Percentiles rank a stretch among this genome's conserved stretches.
These are phyloP conservation scores for Momotus momota DNA, from an alignment of 2,797 vertebrate species.

Conservation along the genomic window DNA sequence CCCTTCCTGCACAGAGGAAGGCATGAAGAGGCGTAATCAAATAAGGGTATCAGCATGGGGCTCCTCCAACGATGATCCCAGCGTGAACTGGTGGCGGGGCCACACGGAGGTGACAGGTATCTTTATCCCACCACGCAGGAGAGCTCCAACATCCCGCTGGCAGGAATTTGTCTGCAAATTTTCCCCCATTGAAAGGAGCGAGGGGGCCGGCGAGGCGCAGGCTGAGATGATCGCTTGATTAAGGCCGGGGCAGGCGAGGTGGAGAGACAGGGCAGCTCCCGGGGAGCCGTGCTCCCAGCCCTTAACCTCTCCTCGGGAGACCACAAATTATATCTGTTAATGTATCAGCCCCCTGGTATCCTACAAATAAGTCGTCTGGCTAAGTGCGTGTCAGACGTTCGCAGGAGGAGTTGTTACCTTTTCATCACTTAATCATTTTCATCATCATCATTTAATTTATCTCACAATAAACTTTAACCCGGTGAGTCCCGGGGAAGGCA, in stretches of 20 bases:
- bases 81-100: conserved; percentile 80
- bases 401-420: conserved; percentile 9
- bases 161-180: conserved; percentile 91
- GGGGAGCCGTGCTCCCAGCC: conserved; percentile 81
- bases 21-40: conserved; percentile 84
- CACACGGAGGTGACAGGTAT: conserved; percentile 87
- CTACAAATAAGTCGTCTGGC: conserved; percentile 73
- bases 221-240: conserved; percentile 94
- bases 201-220: conserved; percentile 80
- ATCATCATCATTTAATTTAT: conserved; percentile 32
- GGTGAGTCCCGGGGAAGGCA: background rate
- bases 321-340: conserved; percentile 81
- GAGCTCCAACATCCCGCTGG: conserved; percentile 86
- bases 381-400: conserved; percentile 67
- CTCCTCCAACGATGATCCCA: conserved; percentile 84
- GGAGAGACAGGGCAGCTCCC: conserved; percentile 80
- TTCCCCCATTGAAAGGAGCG: conserved; percentile 83
- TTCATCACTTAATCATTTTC: conserved; percentile 44
- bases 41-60: conserved; percentile 88
- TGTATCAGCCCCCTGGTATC: conserved; percentile 74
- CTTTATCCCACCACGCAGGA: conserved; percentile 87
- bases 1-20: conserved; percentile 81
- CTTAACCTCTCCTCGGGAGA: conserved; percentile 89
- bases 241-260: conserved; percentile 81
- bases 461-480: conserved; percentile 30